Conservation (phyloP, 2,888 invertebrate genomes). For the Nemoura dubitans region DNA sequence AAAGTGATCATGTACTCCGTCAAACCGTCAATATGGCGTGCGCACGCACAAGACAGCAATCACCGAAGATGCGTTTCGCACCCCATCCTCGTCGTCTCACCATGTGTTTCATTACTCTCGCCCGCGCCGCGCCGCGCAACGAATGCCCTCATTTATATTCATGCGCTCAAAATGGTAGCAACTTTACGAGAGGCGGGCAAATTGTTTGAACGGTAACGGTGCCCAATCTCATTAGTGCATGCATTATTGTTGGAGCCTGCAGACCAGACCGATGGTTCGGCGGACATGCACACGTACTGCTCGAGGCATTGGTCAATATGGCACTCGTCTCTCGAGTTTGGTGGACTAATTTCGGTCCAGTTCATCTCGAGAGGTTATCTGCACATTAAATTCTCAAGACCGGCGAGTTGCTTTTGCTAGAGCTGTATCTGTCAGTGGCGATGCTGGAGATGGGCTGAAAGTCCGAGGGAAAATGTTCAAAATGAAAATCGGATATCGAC, state of each 20-base stretch:
- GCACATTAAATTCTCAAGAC: neutral
- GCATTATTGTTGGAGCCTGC: constrained; percentile 4
- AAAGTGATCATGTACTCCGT: no score
- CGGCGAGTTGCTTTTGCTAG: neutral
- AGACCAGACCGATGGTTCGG: neutral
- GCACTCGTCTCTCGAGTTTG: neutral
- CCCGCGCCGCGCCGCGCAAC: no score
- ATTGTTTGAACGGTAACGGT: constrained; percentile 35
- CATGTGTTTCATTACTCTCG: constrained; percentile 38
- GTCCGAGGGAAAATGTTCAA: no score
- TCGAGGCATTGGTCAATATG: constrained; percentile 3
- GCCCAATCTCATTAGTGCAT: constrained; percentile 37
- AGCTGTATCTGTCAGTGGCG: neutral
- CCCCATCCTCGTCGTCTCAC: neutral
- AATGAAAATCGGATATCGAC: neutral
- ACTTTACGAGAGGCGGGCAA: constrained; percentile 38
- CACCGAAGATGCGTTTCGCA: neutral
- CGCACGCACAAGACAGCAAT: neutral
- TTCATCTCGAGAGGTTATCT: constrained; percentile 22
- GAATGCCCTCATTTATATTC: constrained; percentile 41
- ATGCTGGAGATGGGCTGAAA: no score
- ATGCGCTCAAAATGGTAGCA: constrained; percentile 37
- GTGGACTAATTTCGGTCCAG: constrained; percentile 28
- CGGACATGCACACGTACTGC: neutral
- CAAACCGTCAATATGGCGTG: no score